phyloP scores from a whole-genome alignment of 2,888 invertebrate species.

The Diaphora mendica region DNA sequence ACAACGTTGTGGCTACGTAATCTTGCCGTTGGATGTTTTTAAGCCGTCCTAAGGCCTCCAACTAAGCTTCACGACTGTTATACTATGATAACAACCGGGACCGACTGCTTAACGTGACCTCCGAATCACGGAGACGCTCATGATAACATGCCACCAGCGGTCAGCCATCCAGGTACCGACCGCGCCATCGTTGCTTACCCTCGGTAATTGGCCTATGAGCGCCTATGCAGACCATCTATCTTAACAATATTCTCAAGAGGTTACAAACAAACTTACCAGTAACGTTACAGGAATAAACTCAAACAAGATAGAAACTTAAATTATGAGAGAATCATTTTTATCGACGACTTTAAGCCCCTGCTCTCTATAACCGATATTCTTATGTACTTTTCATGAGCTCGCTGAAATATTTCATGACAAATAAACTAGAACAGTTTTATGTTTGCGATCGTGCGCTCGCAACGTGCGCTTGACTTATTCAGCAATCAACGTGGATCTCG shows the following conservation, averaged over 20 bases:
- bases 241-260: not conserved
- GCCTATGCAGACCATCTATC: not conserved
- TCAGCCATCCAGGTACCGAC: no score
- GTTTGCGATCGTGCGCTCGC: constrained; percentile 54
- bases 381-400: not conserved
- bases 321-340: not conserved
- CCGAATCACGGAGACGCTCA: no score
- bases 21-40: no score
- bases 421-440: constrained; percentile 46
- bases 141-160: no score
- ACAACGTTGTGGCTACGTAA: no score
- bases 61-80: no score
- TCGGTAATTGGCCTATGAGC: no score
- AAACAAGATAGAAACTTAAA: not conserved
- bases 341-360: not conserved
- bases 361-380: not conserved
- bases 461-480: constrained; percentile 52
- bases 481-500: constrained; percentile 42
- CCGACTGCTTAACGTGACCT: no score
- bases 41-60: no score
- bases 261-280: not conserved
- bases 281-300: not conserved
- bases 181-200: no score
- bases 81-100: no score
- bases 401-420: constrained; percentile 32